Percentiles rank a stretch among this genome's conserved stretches.
Conservation (phyloP, 2,888 invertebrate genomes). For the Dendrolimus pini region DNA sequence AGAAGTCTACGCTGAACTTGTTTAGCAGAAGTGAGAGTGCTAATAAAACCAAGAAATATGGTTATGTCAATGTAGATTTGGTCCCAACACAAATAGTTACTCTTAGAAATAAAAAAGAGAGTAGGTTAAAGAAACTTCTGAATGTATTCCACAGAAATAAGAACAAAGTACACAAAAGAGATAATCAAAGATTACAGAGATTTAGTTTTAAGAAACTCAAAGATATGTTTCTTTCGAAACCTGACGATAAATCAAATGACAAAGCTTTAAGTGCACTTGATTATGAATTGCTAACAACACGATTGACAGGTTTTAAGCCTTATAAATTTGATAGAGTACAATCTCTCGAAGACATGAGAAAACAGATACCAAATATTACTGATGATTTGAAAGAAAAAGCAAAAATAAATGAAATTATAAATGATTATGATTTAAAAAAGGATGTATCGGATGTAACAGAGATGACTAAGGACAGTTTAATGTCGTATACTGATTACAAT, state of each 20-base stretch:
- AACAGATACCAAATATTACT: conserved; percentile 38
- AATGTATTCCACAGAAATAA: conserved; percentile 24
- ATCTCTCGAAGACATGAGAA: conserved; percentile 27
- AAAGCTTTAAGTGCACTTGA: conserved; percentile 16
- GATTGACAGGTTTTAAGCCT: conserved; percentile 22
- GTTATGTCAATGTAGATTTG: conserved; percentile 31
- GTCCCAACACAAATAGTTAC: conserved; percentile 32
- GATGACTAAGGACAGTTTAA: background rate
- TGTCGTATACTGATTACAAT: background rate
- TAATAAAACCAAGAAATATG: conserved; percentile 16
- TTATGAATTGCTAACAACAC: conserved; percentile 23
- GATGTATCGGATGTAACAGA: background rate
- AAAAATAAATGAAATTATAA: background rate
- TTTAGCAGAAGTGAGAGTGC: background rate
- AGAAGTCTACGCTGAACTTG: background rate
- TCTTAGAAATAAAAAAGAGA: conserved; percentile 15
- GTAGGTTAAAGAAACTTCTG: conserved; percentile 13
- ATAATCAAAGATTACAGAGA: conserved; percentile 24
- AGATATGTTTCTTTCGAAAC: conserved; percentile 26
- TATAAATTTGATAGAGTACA: conserved; percentile 21
- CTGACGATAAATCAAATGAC: conserved; percentile 9
- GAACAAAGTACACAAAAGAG: conserved; percentile 12
- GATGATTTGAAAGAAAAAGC: conserved; percentile 6
- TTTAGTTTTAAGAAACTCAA: conserved; percentile 39
- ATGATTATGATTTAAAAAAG: background rate